A percentile compares a stretch with the other conserved stretches of the same genome.
phyloP scores from a whole-genome alignment of 2,113 vertebrate species.

The Hypanus sabinus region DNA sequence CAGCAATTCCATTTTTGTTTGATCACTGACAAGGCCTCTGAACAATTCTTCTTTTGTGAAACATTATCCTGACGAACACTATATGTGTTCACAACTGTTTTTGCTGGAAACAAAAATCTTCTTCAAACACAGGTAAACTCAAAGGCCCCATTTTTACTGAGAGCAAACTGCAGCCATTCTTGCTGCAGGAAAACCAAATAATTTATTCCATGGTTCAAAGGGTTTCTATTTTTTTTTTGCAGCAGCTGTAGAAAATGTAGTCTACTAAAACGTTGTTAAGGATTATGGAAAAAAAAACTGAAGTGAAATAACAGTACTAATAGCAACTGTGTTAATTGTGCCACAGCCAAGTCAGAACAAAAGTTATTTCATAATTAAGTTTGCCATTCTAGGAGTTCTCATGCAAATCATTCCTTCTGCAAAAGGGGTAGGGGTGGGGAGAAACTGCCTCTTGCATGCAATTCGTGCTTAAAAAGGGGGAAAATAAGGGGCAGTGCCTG shows the following conservation, averaged over 20 bases:
- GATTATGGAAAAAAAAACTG: slow-evolving; percentile 69
- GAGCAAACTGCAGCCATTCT: slow-evolving; percentile 56
- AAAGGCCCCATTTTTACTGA: slow-evolving; percentile 45
- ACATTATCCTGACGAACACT: slow-evolving; percentile 33
- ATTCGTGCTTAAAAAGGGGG: slow-evolving; percentile 73
- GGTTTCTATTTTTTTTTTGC: slow-evolving; percentile 56
- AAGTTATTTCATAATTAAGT: slow-evolving; percentile 86
- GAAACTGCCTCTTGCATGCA: slow-evolving; percentile 79
- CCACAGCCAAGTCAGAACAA: slow-evolving; percentile 85
- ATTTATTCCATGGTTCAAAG: slow-evolving; percentile 59
- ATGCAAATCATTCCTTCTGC: slow-evolving; percentile 75
- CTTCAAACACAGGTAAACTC: slow-evolving; percentile 85
- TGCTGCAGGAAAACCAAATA: slow-evolving; percentile 75
- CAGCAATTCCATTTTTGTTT: slow-evolving; percentile 31
- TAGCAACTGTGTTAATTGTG: slow-evolving; percentile 83
- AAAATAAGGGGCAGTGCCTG: slow-evolving; percentile 51
- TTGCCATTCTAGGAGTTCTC: slow-evolving; percentile 86
- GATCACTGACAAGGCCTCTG: slow-evolving; percentile 38
- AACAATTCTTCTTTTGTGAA: slow-evolving; percentile 33
- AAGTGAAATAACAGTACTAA: slow-evolving; percentile 80
- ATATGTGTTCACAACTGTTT: slow-evolving; percentile 11
- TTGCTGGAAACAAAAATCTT: slow-evolving; percentile 83
- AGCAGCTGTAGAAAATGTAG: slow-evolving; percentile 71
- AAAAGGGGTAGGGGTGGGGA: slow-evolving; percentile 57
- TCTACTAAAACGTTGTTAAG: slow-evolving; percentile 45